Base-by-base conservation (phyloP, 2,888 invertebrate species). In the Malthinus seriepunctatus region DNA sequence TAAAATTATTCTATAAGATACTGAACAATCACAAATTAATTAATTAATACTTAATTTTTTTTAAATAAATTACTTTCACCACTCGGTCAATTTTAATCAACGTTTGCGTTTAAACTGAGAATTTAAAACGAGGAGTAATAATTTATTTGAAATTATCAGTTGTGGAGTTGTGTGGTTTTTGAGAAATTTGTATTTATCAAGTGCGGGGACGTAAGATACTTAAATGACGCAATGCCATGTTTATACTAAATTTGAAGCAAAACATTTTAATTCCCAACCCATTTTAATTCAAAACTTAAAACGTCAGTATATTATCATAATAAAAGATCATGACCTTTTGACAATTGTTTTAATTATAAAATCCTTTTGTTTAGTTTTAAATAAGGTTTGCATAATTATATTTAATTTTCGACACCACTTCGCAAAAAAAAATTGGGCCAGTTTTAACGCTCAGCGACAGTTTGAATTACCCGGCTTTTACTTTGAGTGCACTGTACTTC, bases 161-260 rank as follows among this genome's bases (percentile, higher is more conserved):
- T 8, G 35, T 35, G 58, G 49, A 32, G 52, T 48, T 53, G 42
- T 52, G 48, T 51, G 50, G 50, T 51, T 56, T 53, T 56, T 60
- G 45, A 56, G 51, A 51, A 56, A 53, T 44, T 37, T 12, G 37
- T 59, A 44, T 50, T 56, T 52, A 51, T 48, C 48, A 35, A 50
- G 35, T 38, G 51, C 14, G 50, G 49, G 23, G 51, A 51, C 59
- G 54, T 49, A 50, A 48, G 45, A 54, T 45, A 47, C 35, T 44
- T 46, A 11, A 34, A 14, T 59, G 59, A 59, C 59, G 54, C 59
- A 59, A 59, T 23, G 44, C 23, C 39, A 32, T 56, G 56, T 56
- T 56, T 51, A 47, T 56, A 51, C 51, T 56, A 56, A 55, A 48
- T 39, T 42, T 50, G 35, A 56, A 56, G 37, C 46, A 56, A 56